These are phyloP conservation scores for Crenuchus spilurus DNA, from an alignment of 2,797 vertebrate species.

Conservation along the genomic window DNA sequence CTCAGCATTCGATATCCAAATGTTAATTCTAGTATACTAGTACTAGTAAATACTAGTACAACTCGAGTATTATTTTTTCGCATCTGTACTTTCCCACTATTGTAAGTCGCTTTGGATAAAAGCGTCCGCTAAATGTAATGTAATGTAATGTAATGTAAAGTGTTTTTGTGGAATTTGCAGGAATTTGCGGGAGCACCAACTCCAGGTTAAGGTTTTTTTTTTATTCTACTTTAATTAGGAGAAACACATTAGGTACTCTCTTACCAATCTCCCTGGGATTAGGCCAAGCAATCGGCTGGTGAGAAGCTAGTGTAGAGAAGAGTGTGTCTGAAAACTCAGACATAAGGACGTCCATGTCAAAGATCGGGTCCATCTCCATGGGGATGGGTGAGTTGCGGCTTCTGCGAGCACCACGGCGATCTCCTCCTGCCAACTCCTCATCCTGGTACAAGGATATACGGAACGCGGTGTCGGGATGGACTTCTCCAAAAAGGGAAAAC, in stretches of 20 bases:
- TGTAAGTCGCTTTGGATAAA: no score
- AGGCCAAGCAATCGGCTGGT: conserved; percentile 89
- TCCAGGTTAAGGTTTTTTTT: no score
- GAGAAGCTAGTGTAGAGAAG: conserved; percentile 93
- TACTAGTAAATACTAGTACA: no score
- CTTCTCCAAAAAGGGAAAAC: conserved; percentile 81
- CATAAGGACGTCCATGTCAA: conserved; percentile 97
- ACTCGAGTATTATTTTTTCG: no score
- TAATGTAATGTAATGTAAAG: no score
- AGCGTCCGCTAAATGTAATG: no score
- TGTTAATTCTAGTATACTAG: no score
- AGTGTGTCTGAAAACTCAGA: conserved; percentile 95
- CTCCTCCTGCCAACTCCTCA: conserved; percentile 79
- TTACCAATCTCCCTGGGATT: conserved; percentile 95
- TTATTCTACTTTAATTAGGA: no score
- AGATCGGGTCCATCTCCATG: conserved; percentile 93
- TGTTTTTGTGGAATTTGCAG: no score
- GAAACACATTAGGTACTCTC: background rate
- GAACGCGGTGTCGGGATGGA: conserved; percentile 80
- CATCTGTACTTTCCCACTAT: no score
- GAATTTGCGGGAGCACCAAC: no score
- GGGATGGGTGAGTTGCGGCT: conserved; percentile 84
- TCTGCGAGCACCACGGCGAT: conserved; percentile 75
- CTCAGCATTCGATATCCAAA: no score
- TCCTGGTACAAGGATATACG: conserved; percentile 86